phyloP scores from a whole-genome alignment of 2,113 vertebrate species.

The Phrynosoma blainvillii region DNA sequence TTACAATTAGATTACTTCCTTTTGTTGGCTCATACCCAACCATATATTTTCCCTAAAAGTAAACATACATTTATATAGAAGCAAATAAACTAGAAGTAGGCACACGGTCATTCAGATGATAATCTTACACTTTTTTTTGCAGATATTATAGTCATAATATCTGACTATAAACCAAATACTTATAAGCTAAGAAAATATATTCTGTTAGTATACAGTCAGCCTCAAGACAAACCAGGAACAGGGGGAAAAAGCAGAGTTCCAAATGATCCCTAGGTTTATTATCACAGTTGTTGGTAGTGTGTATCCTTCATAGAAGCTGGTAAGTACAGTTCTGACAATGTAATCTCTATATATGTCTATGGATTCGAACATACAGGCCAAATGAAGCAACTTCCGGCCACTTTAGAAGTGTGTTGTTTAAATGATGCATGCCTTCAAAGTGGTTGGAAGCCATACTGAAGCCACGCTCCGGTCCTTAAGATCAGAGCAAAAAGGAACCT shows the following conservation, averaged over 20 bases:
- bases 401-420: too few species aligned
- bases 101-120: too few species aligned
- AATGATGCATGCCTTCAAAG: too few species aligned
- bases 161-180: too few species aligned
- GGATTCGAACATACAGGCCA: too few species aligned
- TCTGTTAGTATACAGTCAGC: too few species aligned
- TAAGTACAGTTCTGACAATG: neutral
- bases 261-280: slow-evolving; percentile 1
- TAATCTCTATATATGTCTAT: neutral
- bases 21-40: neutral
- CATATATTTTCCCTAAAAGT: neutral
- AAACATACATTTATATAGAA: neutral
- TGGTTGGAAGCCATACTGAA: too few species aligned
- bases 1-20: neutral
- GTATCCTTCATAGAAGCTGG: neutral
- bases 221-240: neutral
- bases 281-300: neutral
- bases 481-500: too few species aligned
- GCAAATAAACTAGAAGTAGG: too few species aligned
- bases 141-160: neutral
- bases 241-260: neutral
- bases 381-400: too few species aligned
- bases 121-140: neutral
- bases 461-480: too few species aligned
- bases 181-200: too few species aligned